Evolutionary conservation across 2,113 vertebrate species (phyloP), one percentile per base, ranked within the genome.

Genomic region (Orcinus orca): DNA sequence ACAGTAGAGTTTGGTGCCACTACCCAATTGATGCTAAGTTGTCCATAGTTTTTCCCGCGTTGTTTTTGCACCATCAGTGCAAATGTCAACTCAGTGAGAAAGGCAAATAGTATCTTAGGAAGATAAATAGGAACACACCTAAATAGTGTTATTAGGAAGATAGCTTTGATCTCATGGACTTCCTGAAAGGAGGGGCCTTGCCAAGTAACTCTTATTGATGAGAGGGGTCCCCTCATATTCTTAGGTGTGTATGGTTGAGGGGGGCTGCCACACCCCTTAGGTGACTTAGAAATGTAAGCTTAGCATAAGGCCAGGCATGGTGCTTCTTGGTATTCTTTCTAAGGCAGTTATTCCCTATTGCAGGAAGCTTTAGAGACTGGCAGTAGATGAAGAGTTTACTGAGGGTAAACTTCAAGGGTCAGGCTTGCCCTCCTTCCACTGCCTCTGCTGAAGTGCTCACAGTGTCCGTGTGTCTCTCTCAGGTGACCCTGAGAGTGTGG

Each of bases 401-500:
- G 68, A 53, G 53, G 53, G 76, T 25, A 31, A 67, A 50, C 8
- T 5, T 95, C 25, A 73, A 2, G 26, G 15, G 20, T 33, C 14
- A 17, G 73, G 36, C 50, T 21, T 47, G 10, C 58, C 38, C 8
- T 4, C 2, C 11, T 58, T 63, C 9, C 6, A 50, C 33, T 41
- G 25, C 17, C 6, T 4, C 29, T 50, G 11, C 70, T 36, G 36
- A n/a, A 88, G 41, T 10, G 5, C 20, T 55, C 80, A 73, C 4
- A 1, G 25, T 84, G 25, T 95, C 82, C 82, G 4, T 93, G 79
- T 93, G 38, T 68, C 20, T 84, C 70, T 63, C 26, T 58, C 96
- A 99, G 99, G 99, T 85, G 99, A 99, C 97, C 99, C 99, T 0
- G 99, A 99, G 98, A 99, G 99, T 0, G 99, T 99, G 97, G 99